These are phyloP conservation scores for Hydrolagus affinis DNA, from an alignment of 2,113 vertebrate genomes.

Conservation along the genomic window DNA sequence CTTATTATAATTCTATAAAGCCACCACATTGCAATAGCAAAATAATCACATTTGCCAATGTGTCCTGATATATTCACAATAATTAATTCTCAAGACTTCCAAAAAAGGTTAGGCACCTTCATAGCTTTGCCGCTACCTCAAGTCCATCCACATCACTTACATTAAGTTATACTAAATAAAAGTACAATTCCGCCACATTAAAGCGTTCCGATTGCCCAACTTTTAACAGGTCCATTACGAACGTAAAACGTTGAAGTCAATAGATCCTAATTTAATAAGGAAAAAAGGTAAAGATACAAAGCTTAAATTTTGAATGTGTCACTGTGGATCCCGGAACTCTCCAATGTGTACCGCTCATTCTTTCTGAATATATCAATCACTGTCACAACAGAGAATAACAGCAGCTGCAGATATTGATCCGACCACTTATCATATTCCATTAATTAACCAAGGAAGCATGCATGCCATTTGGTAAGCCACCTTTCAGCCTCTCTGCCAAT, in stretches of 20 bases:
- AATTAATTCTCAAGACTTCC: not conserved
- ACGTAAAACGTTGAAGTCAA: not conserved
- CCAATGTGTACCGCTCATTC: no score
- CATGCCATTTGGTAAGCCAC: not conserved
- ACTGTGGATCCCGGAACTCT: no score
- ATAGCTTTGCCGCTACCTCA: not conserved
- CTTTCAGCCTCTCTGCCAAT: not conserved
- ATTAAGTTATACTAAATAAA: not conserved
- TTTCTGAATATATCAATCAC: not conserved
- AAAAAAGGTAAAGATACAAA: no score
- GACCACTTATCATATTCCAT: not conserved
- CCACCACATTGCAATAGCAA: not conserved
- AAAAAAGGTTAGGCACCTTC: conserved; percentile 11
- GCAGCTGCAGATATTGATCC: not conserved
- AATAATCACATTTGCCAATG: conserved; percentile 17
- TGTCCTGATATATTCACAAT: not conserved
- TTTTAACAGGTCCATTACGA: not conserved
- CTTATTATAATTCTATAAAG: not conserved
- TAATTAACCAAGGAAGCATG: not conserved
- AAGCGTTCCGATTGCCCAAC: conserved; percentile 1
- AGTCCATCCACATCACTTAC: conserved; percentile 14
- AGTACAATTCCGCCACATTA: not conserved
- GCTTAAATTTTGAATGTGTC: no score
- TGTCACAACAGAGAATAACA: not conserved
- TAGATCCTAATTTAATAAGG: no score